phyloP scores from a whole-genome alignment of 2,888 invertebrate species.

The Euzophera pinguis region DNA sequence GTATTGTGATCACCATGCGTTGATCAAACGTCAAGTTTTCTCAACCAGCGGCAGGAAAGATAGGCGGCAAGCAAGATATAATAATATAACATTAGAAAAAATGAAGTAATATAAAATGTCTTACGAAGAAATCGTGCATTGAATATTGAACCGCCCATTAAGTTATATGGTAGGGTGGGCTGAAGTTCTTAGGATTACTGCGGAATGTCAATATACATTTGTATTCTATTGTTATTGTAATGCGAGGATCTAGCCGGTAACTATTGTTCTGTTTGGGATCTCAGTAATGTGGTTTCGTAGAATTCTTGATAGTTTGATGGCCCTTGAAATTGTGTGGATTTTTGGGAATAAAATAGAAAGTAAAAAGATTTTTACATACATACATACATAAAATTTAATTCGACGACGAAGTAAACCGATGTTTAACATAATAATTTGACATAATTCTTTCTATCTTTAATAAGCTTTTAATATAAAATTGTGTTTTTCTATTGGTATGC shows the following conservation, averaged over 20 bases:
- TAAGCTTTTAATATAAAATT: too few species aligned
- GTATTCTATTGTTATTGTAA: slow-evolving; percentile 10
- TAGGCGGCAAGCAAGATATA: too few species aligned
- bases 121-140: background rate
- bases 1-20: too few species aligned
- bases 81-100: too few species aligned
- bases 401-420: too few species aligned
- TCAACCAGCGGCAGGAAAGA: too few species aligned
- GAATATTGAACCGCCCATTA: slow-evolving; percentile 4
- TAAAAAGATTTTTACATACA: too few species aligned
- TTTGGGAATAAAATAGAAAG: background rate
- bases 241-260: background rate
- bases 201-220: slow-evolving; percentile 2
- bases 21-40: too few species aligned
- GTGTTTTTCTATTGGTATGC: too few species aligned
- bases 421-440: too few species aligned
- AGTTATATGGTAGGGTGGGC: background rate
- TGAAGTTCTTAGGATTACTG: background rate
- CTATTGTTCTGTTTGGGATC: background rate
- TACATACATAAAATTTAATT: too few species aligned
- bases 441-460: too few species aligned
- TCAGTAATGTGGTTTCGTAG: background rate
- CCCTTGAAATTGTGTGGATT: background rate
- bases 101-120: background rate
- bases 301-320: background rate